These are phyloP conservation scores for Lasioglossum pauxillum DNA, from an alignment of 2,888 invertebrate species.

Conservation along the genomic window DNA sequence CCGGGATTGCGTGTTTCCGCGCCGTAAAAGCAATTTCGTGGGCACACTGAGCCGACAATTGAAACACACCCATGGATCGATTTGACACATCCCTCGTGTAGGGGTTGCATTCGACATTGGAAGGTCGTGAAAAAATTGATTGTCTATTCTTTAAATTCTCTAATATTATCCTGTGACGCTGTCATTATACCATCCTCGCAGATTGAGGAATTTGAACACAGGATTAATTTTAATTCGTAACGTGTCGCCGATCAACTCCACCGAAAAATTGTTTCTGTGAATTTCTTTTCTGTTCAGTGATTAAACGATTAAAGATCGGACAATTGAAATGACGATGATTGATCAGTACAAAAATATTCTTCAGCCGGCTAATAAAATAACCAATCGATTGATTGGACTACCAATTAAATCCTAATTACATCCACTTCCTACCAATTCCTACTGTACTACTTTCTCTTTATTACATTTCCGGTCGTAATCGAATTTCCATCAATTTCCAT, in stretches of 20 bases:
- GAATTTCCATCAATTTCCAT: conserved; percentile 1
- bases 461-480: background rate
- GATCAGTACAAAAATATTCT: background rate
- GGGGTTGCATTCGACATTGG: background rate
- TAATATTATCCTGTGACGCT: background rate
- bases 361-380: background rate
- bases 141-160: background rate
- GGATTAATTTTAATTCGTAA: too few relatives aligned
- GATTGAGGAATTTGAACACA: too few relatives aligned
- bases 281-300: too few relatives aligned
- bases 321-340: background rate
- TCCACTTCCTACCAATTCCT: background rate
- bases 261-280: too few relatives aligned
- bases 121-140: background rate
- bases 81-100: conserved; percentile 6
- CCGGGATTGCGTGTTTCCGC: conserved; percentile 23
- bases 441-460: background rate
- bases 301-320: too few relatives aligned
- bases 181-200: background rate
- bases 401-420: background rate
- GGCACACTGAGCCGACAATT: background rate
- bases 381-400: background rate
- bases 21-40: conserved; percentile 31
- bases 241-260: too few relatives aligned
- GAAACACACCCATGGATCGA: conserved; percentile 52